Percentiles rank a stretch among this genome's conserved stretches.
Evolutionary conservation across 2,113 vertebrate genomes (phyloP).

Genomic region (Fregata magnificens): DNA sequence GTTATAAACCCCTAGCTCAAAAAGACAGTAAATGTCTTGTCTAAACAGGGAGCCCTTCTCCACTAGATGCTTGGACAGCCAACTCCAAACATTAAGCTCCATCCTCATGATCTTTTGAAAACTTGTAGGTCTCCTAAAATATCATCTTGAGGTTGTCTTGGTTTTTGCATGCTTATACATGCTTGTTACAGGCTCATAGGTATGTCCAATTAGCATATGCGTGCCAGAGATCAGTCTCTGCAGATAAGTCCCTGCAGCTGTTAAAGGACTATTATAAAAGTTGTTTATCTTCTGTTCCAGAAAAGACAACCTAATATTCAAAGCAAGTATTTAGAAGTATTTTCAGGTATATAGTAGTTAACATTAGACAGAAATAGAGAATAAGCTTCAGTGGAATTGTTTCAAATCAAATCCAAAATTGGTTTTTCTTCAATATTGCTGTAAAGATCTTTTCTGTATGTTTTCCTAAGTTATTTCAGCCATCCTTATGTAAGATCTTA

Average conservation of each 20-base stretch:
- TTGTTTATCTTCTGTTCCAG: not conserved
- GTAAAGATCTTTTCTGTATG: not conserved
- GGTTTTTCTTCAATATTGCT: not conserved
- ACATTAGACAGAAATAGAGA: not conserved
- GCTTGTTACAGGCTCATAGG: fast-evolving
- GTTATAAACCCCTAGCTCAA: not conserved
- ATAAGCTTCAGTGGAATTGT: not conserved
- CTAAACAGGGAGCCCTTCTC: not conserved
- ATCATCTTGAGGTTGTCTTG: not conserved
- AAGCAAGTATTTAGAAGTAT: not conserved
- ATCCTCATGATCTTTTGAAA: not conserved
- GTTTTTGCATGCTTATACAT: not conserved
- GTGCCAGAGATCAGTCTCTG: not conserved
- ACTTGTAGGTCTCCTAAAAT: not conserved
- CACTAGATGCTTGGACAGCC: not conserved
- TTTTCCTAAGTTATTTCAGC: not conserved
- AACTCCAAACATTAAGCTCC: not conserved
- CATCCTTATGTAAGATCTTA: not conserved
- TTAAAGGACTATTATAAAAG: not conserved
- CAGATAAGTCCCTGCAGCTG: not conserved
- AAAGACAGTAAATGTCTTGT: not conserved
- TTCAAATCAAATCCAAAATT: not conserved
- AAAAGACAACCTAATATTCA: not conserved
- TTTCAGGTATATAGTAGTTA: not conserved
- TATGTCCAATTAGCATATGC: not conserved